Conservation (phyloP, 2,797 vertebrate species). For the Myiotriccus ornatus region DNA sequence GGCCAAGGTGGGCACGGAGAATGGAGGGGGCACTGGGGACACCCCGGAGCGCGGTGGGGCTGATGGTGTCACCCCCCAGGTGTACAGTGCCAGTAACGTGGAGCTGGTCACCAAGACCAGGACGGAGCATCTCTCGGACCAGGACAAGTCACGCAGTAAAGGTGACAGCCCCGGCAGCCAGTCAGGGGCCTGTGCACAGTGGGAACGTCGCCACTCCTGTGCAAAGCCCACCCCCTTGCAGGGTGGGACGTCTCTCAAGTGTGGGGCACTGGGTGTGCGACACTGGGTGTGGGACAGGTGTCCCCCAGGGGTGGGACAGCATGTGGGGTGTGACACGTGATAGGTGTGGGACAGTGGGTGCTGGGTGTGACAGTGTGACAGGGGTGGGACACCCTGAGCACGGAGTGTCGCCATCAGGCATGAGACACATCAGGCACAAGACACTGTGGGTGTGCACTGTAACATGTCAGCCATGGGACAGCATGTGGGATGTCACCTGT, state of each 20-base stretch:
- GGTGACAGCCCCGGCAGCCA: conserved; percentile 67
- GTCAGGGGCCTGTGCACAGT: fast-evolving
- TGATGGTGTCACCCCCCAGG: conserved; percentile 70
- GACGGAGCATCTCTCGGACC: conserved; percentile 94
- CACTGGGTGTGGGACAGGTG: background rate
- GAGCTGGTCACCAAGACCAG: conserved; percentile 93
- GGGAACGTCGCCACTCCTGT: background rate
- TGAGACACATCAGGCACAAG: background rate
- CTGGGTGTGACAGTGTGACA: background rate
- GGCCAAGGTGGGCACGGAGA: conserved; percentile 79
- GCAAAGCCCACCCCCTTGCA: background rate
- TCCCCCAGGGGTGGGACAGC: background rate
- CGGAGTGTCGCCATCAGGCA: background rate
- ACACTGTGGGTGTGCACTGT: background rate
- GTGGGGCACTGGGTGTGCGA: too few relatives aligned
- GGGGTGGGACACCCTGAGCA: too few relatives aligned
- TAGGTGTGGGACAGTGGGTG: background rate
- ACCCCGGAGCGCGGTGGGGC: fast-evolving
- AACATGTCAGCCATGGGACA: background rate
- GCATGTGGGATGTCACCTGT: background rate
- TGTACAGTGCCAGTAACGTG: conserved; percentile 94
- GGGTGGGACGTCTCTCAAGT: background rate
- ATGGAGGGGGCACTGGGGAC: fast-evolving
- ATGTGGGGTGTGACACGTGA: background rate
- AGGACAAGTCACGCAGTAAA: conserved; percentile 95